Conservation (phyloP, 2,797 vertebrate species). For the Dryobates pubescens region DNA sequence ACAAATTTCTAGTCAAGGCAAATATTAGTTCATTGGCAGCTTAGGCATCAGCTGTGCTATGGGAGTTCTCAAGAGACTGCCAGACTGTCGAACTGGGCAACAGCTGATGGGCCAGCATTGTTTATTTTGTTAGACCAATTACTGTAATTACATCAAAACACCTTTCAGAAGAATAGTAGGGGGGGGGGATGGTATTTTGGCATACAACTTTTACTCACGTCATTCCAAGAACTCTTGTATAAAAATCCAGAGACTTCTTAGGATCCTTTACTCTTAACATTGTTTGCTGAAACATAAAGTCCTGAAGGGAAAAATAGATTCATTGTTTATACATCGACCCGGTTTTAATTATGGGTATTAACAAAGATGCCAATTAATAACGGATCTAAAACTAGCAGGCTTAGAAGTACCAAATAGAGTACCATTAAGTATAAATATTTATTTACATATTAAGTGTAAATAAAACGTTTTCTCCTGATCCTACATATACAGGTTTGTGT, state of each 20-base stretch:
- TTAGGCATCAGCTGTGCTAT: neutral
- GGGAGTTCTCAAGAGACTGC: neutral
- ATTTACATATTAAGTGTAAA: neutral
- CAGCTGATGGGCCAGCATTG: neutral
- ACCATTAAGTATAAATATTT: too few relatives aligned
- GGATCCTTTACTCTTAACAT: constrained; percentile 98
- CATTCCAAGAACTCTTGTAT: constrained; percentile 96
- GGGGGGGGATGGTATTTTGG: neutral
- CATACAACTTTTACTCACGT: constrained; percentile 84
- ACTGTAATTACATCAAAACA: neutral
- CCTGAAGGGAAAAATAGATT: constrained; percentile 71
- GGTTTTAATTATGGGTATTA: neutral
- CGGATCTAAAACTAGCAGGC: neutral
- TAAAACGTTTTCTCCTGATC: neutral
- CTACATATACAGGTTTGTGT: neutral
- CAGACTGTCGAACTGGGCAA: neutral
- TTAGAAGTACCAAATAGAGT: neutral
- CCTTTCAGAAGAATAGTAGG: neutral
- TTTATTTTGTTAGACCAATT: neutral
- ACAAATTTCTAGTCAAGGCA: neutral
- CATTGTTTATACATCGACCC: neutral
- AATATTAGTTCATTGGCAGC: neutral
- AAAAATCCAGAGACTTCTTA: constrained; percentile 94
- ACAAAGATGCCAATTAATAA: neutral
- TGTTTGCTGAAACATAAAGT: constrained; percentile 97